Evolutionary conservation across 2,888 invertebrate species (phyloP), one percentile per base, ranked within the genome.

Genomic region (Lasiommata megera): DNA sequence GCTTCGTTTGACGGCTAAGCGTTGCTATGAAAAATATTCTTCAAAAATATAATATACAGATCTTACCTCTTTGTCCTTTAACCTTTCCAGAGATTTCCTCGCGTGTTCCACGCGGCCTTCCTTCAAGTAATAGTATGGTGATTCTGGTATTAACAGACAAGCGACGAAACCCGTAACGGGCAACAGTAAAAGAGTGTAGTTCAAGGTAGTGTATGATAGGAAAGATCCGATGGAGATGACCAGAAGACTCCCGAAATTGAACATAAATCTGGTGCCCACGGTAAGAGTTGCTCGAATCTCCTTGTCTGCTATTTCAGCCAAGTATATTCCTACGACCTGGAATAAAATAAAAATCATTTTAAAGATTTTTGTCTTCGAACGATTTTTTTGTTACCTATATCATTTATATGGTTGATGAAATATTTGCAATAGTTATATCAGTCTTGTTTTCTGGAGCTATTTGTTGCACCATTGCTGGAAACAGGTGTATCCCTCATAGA

Each of bases 111-210:
- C 77, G n/a, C 82, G 77, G 0, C 88, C 86, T 56, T 83, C 85
- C 73, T 91, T 93, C 34, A 94, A 69, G 37, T 92, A 77, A 65
- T 82, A 93, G 66, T 93, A 93, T 0, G 93, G 93, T 0, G 93
- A 92, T 67, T 93, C 93, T 0, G 93, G 93, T 71, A 93, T 92
- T 79, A 91, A 92, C 57, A 81, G 75, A 64, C 92, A 92, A 0
- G 79, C 81, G 0, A 76, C 34, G 47, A 92, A 88, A 67, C 90
- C 92, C 1, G 80, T 62, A 0, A 88, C 55, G 0, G 93, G 92
- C 5, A 92, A 62, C 0, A 78, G 62, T 7, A 89, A 63, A 6
- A 92, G 76, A 58, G 85, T 72, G 54, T 84, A 88, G 79, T 92
- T 74, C 65, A 88, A 41, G 58, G 82, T 65, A 0, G 68, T 64